These are phyloP conservation scores for Drosophila cardini DNA, from an alignment of 1,140 invertebrate genomes.

Conservation along the genomic window DNA sequence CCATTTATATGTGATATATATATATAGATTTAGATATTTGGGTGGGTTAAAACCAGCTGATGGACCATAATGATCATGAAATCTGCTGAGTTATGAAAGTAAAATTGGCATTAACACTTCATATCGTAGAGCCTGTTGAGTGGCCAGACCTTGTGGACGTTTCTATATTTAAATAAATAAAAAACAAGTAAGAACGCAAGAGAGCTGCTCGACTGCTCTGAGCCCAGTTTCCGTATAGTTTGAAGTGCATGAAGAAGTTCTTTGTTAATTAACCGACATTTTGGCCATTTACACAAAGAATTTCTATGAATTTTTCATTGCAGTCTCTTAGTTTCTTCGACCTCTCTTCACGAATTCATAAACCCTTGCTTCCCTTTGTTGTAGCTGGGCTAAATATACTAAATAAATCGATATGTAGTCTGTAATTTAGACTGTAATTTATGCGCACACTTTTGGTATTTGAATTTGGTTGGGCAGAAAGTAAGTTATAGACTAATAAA, in stretches of 20 bases:
- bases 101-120: slow-evolving; percentile 65
- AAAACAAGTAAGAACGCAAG: neutral
- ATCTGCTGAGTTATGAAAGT: slow-evolving; percentile 55
- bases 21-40: slow-evolving; percentile 4
- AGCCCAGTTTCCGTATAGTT: too few species aligned
- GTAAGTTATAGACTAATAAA: slow-evolving; percentile 61
- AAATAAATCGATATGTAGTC: neutral
- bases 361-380: too few species aligned
- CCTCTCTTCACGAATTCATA: too few species aligned
- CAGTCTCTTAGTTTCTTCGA: too few species aligned
- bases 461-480: slow-evolving; percentile 18
- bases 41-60: slow-evolving; percentile 23
- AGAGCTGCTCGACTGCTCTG: too few species aligned
- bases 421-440: slow-evolving; percentile 39
- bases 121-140: slow-evolving; percentile 28
- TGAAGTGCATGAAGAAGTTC: too few species aligned
- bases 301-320: too few species aligned
- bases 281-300: too few species aligned
- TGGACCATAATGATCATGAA: slow-evolving; percentile 14
- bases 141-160: neutral
- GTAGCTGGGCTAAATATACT: neutral
- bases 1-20: neutral
- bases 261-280: too few species aligned
- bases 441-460: slow-evolving; percentile 51
- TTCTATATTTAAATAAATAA: slow-evolving; percentile 13